A percentile compares a stretch with the other conserved stretches of the same genome.
These are phyloP conservation scores for Actinemys pallida DNA, from an alignment of 2,113 vertebrate genomes.

Conservation along the genomic window DNA sequence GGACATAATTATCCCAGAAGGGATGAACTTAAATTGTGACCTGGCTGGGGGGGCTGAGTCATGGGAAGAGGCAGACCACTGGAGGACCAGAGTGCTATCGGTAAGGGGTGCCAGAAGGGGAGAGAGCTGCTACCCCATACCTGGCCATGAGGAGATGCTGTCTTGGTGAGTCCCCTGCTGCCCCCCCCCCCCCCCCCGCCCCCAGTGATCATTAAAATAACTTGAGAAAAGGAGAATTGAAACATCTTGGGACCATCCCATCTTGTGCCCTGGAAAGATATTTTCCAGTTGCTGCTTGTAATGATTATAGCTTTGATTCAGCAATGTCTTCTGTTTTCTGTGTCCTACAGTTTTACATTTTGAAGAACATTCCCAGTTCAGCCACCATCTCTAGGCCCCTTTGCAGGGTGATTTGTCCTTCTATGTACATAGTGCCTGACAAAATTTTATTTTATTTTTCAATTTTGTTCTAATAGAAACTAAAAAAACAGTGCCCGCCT, in stretches of 20 bases:
- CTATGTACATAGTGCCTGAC: rapidly evolving
- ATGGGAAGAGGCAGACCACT: not conserved
- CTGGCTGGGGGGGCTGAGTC: not conserved
- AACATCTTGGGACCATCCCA: not conserved
- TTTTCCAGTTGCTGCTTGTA: not conserved
- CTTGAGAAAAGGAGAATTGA: not conserved
- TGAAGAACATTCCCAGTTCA: not conserved
- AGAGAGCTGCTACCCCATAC: no score
- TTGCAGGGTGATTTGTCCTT: rapidly evolving
- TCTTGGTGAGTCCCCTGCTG: not conserved
- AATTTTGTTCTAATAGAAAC: rapidly evolving
- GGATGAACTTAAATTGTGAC: not conserved
- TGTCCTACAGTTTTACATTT: not conserved
- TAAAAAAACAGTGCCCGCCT: not conserved
- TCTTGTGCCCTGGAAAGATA: not conserved
- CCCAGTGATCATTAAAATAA: not conserved
- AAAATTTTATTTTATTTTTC: not conserved
- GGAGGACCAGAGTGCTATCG: not conserved
- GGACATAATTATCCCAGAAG: no score
- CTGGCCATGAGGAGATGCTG: not conserved
- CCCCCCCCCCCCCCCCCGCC: no score
- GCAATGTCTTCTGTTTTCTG: not conserved
- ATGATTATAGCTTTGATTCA: not conserved
- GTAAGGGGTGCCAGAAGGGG: not conserved
- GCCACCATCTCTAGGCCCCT: not conserved